Conservation (phyloP, 2,888 invertebrate species). For the Drosophila incognita region DNA sequence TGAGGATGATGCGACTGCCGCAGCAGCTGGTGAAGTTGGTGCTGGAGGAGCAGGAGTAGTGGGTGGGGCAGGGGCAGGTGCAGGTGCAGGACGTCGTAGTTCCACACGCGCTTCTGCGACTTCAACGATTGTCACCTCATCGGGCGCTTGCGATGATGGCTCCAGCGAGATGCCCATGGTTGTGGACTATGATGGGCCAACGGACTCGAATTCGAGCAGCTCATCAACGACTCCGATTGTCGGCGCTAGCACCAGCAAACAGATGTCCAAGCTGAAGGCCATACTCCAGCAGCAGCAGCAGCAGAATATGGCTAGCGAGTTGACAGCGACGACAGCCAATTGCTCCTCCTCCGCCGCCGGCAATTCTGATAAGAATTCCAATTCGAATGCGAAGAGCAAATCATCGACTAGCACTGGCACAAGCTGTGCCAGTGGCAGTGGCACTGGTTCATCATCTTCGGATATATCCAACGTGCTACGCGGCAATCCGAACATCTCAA, state of each 20-base stretch:
- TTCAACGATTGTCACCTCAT: slow-evolving; percentile 1
- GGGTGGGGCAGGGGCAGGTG: neutral
- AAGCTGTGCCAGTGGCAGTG: neutral
- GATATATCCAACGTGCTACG: slow-evolving; percentile 84
- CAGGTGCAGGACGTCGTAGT: slow-evolving; percentile 35
- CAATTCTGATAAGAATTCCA: slow-evolving; percentile 4
- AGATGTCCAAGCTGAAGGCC: slow-evolving; percentile 84
- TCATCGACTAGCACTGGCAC: slow-evolving; percentile 11
- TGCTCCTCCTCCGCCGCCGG: slow-evolving; percentile 1
- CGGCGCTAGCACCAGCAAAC: slow-evolving; percentile 49
- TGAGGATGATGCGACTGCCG: slow-evolving; percentile 61
- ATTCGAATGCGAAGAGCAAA: slow-evolving; percentile 21
- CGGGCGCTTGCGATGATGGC: slow-evolving; percentile 57
- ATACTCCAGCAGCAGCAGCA: slow-evolving; percentile 74
- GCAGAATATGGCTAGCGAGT: slow-evolving; percentile 54
- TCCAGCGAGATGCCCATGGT: slow-evolving; percentile 72
- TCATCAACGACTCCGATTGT: slow-evolving; percentile 62
- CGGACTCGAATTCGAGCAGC: slow-evolving; percentile 70
- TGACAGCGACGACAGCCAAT: slow-evolving; percentile 12
- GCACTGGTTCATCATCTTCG: slow-evolving; percentile 16
- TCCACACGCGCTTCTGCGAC: slow-evolving; percentile 14
- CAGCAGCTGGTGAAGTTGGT: neutral
- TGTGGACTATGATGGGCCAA: slow-evolving; percentile 83
- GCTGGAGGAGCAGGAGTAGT: neutral
- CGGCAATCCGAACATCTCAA: slow-evolving; percentile 92